Conservation (phyloP, 1,140 invertebrate species). For the Eupeodes corollae region DNA sequence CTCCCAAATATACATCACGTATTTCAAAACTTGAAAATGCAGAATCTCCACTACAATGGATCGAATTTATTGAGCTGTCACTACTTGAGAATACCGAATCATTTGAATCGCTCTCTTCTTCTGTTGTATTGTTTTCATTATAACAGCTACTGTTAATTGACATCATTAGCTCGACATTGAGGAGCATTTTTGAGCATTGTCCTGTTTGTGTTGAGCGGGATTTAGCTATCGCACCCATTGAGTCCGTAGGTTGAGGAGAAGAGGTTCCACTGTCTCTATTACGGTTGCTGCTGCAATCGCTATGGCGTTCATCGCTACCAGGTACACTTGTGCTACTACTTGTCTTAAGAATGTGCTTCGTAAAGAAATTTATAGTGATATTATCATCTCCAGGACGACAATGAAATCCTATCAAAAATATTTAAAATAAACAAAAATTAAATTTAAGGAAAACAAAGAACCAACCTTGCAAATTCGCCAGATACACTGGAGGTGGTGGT, state of each 20-base stretch:
- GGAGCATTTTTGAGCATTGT: slow-evolving; percentile 20
- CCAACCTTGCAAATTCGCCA: slow-evolving; percentile 25
- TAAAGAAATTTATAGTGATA: no score
- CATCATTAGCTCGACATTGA: slow-evolving; percentile 24
- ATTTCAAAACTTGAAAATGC: slow-evolving; percentile 14
- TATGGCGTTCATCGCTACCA: slow-evolving; percentile 22
- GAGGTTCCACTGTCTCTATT: slow-evolving; percentile 35
- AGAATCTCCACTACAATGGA: slow-evolving; percentile 5
- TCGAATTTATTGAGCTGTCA: slow-evolving; percentile 24
- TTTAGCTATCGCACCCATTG: slow-evolving; percentile 3
- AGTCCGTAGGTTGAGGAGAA: slow-evolving; percentile 25
- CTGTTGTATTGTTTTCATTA: slow-evolving; percentile 2
- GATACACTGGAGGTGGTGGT: slow-evolving; percentile 34
- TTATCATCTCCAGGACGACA: no score
- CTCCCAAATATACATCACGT: slow-evolving; percentile 54
- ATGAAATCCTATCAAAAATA: background rate
- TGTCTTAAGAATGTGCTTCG: no score
- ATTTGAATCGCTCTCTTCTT: slow-evolving; percentile 34
- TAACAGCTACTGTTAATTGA: background rate
- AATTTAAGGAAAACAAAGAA: background rate
- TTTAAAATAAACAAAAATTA: background rate
- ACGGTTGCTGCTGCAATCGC: slow-evolving; percentile 18
- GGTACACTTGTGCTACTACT: slow-evolving; percentile 21
- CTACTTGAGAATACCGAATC: slow-evolving; percentile 36
- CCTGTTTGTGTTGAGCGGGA: slow-evolving; percentile 12